Evolutionary conservation across 1,140 invertebrate species (phyloP), one percentile per base, ranked within the genome.

Genomic region (Ditylenchus dipsaci): DNA sequence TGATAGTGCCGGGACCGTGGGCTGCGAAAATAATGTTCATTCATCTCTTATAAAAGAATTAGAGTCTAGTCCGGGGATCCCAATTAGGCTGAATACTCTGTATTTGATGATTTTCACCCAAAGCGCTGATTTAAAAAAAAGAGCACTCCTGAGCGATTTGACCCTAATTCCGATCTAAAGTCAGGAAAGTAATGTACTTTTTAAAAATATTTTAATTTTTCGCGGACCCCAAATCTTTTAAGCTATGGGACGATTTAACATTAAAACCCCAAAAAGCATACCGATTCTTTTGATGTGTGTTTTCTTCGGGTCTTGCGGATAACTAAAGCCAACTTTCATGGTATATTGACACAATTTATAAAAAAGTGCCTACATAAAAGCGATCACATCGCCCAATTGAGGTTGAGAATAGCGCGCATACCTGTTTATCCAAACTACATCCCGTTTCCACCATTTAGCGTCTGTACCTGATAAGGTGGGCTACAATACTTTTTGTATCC

Each of bases 221-320:
- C n/a, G n/a, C n/a, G n/a, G n/a, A n/a, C n/a, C n/a, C n/a, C n/a
- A n/a, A n/a, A n/a, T n/a, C n/a, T n/a, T n/a, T n/a, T n/a, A n/a
- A n/a, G n/a, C 43, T 45, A 45, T 45, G 11, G 11, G 43, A n/a
- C 43, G 45, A 13, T 15, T 7, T 11, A n/a, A 68, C 60, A n/a
- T n/a, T n/a, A 53, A 33, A 27, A 77, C 49, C 7, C 74, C 75
- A 0, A 23, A 21, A 26, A 49, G 38, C 15, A 38, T 26, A 29
- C 3, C n/a, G 1, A 74, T 26, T 26, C 72, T 17, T 62, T 74
- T 74, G 30, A 74, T 63, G 19, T 77, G 67, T 17, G 21, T 33
- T n/a, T 17, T 49, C 13, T 38, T 63, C 15, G 72, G 72, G 59
- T 74, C 74, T 17, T 38, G 49, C 0, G 72, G 72, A 38, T 30